A percentile compares a stretch with the other conserved stretches of the same genome.
These are phyloP conservation scores for Drosophila mettleri DNA, from an alignment of 2,888 invertebrate genomes.

Conservation along the genomic window DNA sequence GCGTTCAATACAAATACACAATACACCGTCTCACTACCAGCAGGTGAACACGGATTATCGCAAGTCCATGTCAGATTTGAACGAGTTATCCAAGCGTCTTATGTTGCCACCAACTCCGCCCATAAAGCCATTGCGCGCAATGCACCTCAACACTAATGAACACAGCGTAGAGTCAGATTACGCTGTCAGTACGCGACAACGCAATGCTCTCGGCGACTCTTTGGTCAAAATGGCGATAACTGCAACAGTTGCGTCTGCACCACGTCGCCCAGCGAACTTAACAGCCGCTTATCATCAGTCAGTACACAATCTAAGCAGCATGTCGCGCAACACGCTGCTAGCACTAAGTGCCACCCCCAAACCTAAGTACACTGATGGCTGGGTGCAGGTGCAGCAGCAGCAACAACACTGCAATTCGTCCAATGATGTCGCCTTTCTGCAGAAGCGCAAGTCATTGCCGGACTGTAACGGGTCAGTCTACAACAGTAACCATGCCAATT, in stretches of 20 bases:
- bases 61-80: constrained; percentile 87
- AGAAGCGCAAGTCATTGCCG: constrained; percentile 87
- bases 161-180: constrained; percentile 62
- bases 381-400: constrained; percentile 84
- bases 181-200: constrained; percentile 64
- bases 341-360: constrained; percentile 91
- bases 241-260: constrained; percentile 48
- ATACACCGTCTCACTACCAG: constrained; percentile 81
- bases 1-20: constrained; percentile 69
- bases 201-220: constrained; percentile 72
- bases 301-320: constrained; percentile 85
- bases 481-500: constrained; percentile 87
- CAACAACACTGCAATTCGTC: constrained; percentile 73
- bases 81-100: constrained; percentile 84
- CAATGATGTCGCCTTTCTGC: constrained; percentile 85
- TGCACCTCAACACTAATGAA: constrained; percentile 68
- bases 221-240: constrained; percentile 78
- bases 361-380: constrained; percentile 88
- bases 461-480: constrained; percentile 86
- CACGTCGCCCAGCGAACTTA: constrained; percentile 49
- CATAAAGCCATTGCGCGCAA: constrained; percentile 86
- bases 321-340: constrained; percentile 90
- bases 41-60: constrained; percentile 86
- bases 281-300: constrained; percentile 76
- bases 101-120: constrained; percentile 86